Conservation (phyloP, 2,113 vertebrate genomes). For the Hippocampus barbouri region DNA sequence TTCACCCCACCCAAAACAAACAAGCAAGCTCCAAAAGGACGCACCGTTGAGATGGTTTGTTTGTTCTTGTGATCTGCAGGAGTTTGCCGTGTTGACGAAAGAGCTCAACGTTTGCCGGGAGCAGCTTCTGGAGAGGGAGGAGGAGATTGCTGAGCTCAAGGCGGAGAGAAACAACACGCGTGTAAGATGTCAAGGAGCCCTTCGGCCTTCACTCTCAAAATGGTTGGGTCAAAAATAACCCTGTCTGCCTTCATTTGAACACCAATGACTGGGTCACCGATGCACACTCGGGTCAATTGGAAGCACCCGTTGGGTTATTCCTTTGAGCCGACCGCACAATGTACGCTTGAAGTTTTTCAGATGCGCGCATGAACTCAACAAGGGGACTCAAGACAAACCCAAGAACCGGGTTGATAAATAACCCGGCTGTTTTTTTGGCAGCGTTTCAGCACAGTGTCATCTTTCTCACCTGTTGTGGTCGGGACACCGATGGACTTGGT, state of each 20-base stretch:
- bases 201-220: constrained; percentile 30
- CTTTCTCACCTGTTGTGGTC: constrained; percentile 48
- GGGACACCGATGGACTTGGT: constrained; percentile 35
- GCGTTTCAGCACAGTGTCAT: constrained; percentile 31
- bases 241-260: too few species aligned
- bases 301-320: too few species aligned
- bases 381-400: too few species aligned
- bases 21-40: background rate
- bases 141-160: constrained; percentile 90
- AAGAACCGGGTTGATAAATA: too few species aligned
- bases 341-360: too few species aligned
- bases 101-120: constrained; percentile 89
- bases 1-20: constrained; percentile 12
- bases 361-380: too few species aligned
- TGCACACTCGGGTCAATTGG: too few species aligned
- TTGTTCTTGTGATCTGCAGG: constrained; percentile 72
- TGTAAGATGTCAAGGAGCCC: constrained; percentile 64
- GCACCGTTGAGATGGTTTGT: constrained; percentile 38
- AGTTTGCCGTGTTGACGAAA: constrained; percentile 90
- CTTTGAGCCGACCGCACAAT: too few species aligned
- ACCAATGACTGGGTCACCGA: too few species aligned
- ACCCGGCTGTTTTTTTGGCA: constrained; percentile 18
- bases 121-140: constrained; percentile 89
- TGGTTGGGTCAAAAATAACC: too few species aligned
- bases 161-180: constrained; percentile 92